Conservation (phyloP, 2,113 vertebrate genomes). For the human region DNA sequence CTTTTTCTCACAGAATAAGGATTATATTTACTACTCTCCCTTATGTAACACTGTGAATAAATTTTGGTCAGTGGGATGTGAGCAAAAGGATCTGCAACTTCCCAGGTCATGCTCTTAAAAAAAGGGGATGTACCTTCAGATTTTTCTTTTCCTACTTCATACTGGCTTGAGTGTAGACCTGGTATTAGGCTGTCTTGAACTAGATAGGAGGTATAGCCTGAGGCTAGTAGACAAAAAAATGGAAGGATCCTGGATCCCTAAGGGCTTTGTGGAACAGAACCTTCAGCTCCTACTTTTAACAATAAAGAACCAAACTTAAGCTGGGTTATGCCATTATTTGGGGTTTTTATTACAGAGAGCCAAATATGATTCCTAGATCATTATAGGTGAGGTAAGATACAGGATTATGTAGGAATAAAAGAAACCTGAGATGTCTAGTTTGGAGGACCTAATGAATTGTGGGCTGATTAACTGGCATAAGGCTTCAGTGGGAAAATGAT, state of each 20-base stretch:
- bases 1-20: background rate
- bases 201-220: background rate
- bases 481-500: background rate
- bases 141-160: background rate
- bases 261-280: background rate
- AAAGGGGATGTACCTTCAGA: background rate
- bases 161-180: background rate
- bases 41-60: background rate
- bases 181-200: background rate
- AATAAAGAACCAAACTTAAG: background rate
- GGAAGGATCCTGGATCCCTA: background rate
- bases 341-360: background rate
- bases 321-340: background rate
- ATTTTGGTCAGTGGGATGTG: background rate
- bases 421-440: background rate
- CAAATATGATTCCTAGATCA: background rate
- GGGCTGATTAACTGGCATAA: background rate
- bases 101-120: background rate
- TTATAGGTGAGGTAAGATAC: background rate
- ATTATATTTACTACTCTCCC: background rate
- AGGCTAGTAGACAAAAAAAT: background rate
- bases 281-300: background rate
- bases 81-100: background rate
- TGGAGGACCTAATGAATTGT: background rate
- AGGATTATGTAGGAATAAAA: background rate